Evolutionary conservation across 2,888 invertebrate species (phyloP).

Genomic region (Catocala nupta): DNA sequence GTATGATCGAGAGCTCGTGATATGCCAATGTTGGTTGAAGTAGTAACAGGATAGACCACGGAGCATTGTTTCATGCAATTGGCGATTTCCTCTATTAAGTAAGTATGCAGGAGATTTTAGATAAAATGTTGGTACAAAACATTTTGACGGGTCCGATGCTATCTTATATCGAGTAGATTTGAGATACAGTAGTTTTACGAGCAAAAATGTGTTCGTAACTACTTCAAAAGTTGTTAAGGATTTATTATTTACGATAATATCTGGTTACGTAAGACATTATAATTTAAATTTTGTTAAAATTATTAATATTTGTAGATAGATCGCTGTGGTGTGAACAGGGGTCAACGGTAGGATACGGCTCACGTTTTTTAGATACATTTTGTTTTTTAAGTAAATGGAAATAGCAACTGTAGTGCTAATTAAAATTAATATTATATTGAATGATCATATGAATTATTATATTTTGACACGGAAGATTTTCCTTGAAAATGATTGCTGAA

Average conservation of each 20-base stretch:
- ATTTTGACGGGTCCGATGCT: constrained; percentile 73
- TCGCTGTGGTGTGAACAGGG: too few species aligned
- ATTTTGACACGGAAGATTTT: too few species aligned
- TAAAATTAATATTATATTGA: too few species aligned
- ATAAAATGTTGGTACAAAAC: constrained; percentile 77
- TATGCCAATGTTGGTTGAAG: constrained; percentile 45
- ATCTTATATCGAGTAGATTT: constrained; percentile 54
- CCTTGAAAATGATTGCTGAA: too few species aligned
- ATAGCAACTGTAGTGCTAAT: too few species aligned
- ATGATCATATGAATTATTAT: too few species aligned
- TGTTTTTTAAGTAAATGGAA: too few species aligned
- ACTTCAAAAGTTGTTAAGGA: constrained; percentile 4
- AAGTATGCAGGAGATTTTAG: constrained; percentile 73
- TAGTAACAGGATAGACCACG: constrained; percentile 42
- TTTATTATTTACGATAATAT: not conserved
- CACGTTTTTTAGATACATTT: too few species aligned
- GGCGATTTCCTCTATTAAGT: constrained; percentile 82
- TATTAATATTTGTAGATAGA: too few species aligned
- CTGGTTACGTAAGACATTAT: too few species aligned
- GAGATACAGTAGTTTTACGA: constrained; percentile 47
- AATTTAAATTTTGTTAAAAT: too few species aligned
- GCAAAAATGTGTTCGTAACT: constrained; percentile 37
- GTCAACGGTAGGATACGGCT: too few species aligned
- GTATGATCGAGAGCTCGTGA: constrained; percentile 18
- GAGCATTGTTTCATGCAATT: constrained; percentile 76